Base-by-base conservation (phyloP, 2,888 invertebrate genomes). In the Orchestes rusci region DNA sequence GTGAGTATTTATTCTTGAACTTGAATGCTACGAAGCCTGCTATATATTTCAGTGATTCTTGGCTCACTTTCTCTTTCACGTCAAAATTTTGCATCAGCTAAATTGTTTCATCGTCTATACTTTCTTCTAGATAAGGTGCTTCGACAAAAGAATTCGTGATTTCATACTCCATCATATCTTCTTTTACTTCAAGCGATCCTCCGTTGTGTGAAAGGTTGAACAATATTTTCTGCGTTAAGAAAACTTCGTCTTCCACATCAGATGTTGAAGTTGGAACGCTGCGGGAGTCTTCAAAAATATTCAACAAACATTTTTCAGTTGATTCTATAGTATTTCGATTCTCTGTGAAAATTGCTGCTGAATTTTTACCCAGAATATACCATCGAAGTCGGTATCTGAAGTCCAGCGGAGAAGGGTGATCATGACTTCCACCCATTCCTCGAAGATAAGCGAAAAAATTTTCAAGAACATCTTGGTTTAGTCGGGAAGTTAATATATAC, bases 291-390 rank as follows among this genome's bases (percentile, higher is more conserved):
- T n/a, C n/a, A n/a, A n/a, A n/a, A n/a, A n/a, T n/a, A n/a, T n/a
- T n/a, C n/a, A n/a, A n/a, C n/a, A n/a, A n/a, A n/a, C n/a, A n/a
- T n/a, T n/a, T 13, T 15, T 38, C 37, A 16, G 15, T 17, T 27
- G 16, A 10, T 38, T 38, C 37, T 7, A 38, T 38, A 17, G 37
- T 38, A 16, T 38, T 38, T 23, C 37, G 13, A 16, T 38, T 38
- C 16, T 38, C 37, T 5, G 54, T 49, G 32, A 55, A 53, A 15
- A 56, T 50, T 10, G 51, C 50, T 12, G 23, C 23, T 5, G 53
- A 52, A 45, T 58, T 48, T 45, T 56, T 56, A 5, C 59, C 55
- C n/a, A 57, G 39, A 41, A 59, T 53, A 38, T 49, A 59, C 55
- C 56, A 55, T 33, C 49, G 36, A 31, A 57, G 16, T 2, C 56